phyloP scores from a whole-genome alignment of 37 sponge, comb jelly and placozoan genomes.

The Halisarca cf. caerulea region DNA sequence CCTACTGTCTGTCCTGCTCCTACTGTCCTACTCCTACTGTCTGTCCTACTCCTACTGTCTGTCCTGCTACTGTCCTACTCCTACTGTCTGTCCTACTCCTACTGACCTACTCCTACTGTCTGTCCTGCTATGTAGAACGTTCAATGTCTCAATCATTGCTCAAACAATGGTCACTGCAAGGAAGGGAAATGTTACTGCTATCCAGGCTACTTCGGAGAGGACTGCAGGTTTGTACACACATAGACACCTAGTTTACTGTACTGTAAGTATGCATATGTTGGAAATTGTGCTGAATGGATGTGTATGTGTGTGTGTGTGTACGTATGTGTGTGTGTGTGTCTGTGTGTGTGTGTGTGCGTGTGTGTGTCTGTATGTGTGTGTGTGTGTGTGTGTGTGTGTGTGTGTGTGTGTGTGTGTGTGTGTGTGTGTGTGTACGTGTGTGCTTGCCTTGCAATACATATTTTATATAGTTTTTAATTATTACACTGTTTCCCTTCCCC shows the following conservation, averaged over 20 bases:
- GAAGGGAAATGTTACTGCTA: constrained; percentile 48
- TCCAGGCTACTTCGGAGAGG: constrained; percentile 67
- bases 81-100: background rate
- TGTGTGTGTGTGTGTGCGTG: too few relatives aligned
- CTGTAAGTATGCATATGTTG: background rate
- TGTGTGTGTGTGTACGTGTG: background rate
- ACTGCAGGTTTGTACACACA: constrained; percentile 46
- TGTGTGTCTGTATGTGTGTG: background rate
- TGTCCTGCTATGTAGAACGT: background rate
- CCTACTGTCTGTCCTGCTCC: too few relatives aligned
- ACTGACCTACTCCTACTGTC: background rate
- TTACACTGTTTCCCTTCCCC: background rate
- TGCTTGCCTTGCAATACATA: background rate
- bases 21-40: too few relatives aligned
- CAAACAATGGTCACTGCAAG: constrained; percentile 36
- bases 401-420: background rate
- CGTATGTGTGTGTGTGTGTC: too few relatives aligned
- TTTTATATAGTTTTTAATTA: background rate
- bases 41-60: background rate
- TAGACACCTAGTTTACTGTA: background rate
- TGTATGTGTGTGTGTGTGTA: background rate
- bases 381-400: background rate
- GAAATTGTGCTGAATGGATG: background rate
- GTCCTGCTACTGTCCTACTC: background rate
- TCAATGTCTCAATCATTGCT: constrained; percentile 51